phyloP scores from a whole-genome alignment of 1,140 invertebrate species.

The Chlorops oryzae region DNA sequence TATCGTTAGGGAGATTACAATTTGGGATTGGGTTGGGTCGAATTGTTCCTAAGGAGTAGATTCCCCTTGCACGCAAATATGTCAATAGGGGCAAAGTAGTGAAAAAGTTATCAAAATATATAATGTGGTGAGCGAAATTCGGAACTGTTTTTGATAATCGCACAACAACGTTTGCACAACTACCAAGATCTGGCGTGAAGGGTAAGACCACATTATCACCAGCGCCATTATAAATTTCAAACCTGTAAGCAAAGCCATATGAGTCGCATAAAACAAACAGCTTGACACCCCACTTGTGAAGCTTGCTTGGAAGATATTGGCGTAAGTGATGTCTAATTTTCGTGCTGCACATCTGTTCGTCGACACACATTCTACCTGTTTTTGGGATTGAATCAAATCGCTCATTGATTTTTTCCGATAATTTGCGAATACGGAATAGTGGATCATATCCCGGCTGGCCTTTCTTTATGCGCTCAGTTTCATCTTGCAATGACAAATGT shows the following conservation, averaged over 20 bases:
- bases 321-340: conserved; percentile 3
- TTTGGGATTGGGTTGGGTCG: neutral
- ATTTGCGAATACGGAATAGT: no score
- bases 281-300: conserved; percentile 45
- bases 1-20: neutral
- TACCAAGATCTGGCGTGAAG: conserved; percentile 7
- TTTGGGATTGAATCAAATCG: no score
- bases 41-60: conserved; percentile 2
- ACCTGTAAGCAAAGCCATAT: conserved; percentile 21
- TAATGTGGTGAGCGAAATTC: neutral
- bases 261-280: conserved; percentile 29
- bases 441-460: no score
- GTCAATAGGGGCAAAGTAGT: neutral
- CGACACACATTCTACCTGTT: no score
- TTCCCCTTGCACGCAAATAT: neutral
- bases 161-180: conserved; percentile 11
- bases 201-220: conserved; percentile 15
- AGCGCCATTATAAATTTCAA: conserved; percentile 33
- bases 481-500: no score
- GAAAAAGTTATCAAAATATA: conserved; percentile 12
- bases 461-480: no score
- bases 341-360: conserved; percentile 4
- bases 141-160: conserved; percentile 8
- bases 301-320: conserved; percentile 8
- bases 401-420: no score